Conservation (phyloP, 2,113 vertebrate species). For the Eupsittula cactorum region DNA sequence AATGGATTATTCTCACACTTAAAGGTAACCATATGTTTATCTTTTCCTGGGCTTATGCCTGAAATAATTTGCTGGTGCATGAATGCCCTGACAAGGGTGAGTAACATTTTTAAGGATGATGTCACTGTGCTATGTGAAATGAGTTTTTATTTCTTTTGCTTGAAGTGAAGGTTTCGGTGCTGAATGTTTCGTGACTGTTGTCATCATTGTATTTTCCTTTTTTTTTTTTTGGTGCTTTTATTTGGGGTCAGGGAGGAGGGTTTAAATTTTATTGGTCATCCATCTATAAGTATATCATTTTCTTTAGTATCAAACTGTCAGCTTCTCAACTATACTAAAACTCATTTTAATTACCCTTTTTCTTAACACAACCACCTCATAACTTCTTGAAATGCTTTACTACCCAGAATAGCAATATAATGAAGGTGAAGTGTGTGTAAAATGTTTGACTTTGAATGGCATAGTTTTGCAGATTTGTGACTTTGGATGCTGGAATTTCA, state of each 20-base stretch:
- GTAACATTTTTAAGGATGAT: constrained; percentile 4
- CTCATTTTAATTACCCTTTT: constrained; percentile 73
- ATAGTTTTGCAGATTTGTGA: constrained; percentile 65
- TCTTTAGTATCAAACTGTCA: constrained; percentile 66
- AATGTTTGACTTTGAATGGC: constrained; percentile 67
- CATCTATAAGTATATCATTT: constrained; percentile 54
- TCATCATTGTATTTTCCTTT: not conserved
- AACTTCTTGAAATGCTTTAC: constrained; percentile 73
- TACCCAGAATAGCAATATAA: constrained; percentile 70
- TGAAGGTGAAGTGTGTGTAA: constrained; percentile 72
- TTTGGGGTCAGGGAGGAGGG: constrained; percentile 5
- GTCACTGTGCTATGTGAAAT: not conserved
- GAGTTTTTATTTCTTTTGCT: not conserved
- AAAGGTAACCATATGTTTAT: not conserved
- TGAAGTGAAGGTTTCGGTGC: not conserved
- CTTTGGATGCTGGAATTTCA: constrained; percentile 62
- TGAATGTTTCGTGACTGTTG: not conserved
- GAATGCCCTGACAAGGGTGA: not conserved
- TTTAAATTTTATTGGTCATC: constrained; percentile 43
- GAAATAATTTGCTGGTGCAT: not conserved
- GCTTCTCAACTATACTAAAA: constrained; percentile 64
- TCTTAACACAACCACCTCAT: constrained; percentile 69
- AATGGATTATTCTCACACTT: not conserved
- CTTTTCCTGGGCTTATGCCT: not conserved
- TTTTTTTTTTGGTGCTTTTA: not conserved